Percentiles rank a stretch among this genome's conserved stretches.
Evolutionary conservation across 2,113 vertebrate species (phyloP).

Genomic region (Channa maculata): DNA sequence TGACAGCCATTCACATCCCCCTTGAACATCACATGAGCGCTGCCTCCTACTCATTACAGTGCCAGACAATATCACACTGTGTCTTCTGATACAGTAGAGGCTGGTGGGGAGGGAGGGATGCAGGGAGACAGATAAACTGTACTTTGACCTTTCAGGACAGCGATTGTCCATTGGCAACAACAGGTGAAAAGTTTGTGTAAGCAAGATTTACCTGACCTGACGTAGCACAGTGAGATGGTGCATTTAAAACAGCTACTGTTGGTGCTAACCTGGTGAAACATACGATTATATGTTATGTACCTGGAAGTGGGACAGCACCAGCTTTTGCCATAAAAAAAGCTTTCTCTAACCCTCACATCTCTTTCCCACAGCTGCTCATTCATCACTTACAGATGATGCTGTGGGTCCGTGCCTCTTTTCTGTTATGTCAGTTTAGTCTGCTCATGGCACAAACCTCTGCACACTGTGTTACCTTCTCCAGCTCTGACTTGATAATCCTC

Average conservation of each 20-base stretch:
- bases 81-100: conserved; percentile 59
- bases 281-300: conserved; percentile 14
- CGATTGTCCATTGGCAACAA: background rate
- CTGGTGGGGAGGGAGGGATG: conserved; percentile 33
- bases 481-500: background rate
- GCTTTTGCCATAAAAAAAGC: conserved; percentile 8
- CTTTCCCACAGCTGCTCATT: conserved; percentile 24
- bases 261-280: conserved; percentile 16
- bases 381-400: conserved; percentile 23
- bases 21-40: conserved; percentile 74
- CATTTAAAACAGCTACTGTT: background rate
- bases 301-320: conserved; percentile 37
- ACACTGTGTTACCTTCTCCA: background rate
- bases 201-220: background rate
- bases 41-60: conserved; percentile 69
- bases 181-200: background rate
- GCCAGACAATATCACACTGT: conserved; percentile 65
- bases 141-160: conserved; percentile 52
- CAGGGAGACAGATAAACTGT: conserved; percentile 47
- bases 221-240: background rate
- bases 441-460: background rate
- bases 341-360: conserved; percentile 32
- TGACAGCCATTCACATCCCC: conserved; percentile 75
- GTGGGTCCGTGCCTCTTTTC: conserved; percentile 12
- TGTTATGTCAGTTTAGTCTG: conserved; percentile 1